phyloP scores from a whole-genome alignment of 2,797 vertebrate genomes.

The Smutsia gigantea region DNA sequence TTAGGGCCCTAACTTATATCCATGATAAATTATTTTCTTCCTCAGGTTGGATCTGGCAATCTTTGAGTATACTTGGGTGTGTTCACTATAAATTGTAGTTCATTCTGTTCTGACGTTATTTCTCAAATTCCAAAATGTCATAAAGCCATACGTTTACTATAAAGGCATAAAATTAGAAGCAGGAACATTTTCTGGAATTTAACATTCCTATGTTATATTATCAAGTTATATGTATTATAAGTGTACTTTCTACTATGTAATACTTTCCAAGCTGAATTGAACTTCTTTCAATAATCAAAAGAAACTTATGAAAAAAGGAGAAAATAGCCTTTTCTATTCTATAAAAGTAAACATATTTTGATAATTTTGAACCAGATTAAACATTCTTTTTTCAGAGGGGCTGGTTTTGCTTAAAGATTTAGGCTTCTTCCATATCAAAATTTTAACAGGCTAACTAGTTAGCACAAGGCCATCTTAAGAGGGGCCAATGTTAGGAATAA shows the following conservation, averaged over 20 bases:
- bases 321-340: neutral
- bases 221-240: neutral
- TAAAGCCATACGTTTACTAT: neutral
- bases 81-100: neutral
- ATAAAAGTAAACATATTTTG: neutral
- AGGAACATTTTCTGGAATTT: conserved; percentile 11
- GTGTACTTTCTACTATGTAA: neutral
- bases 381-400: neutral
- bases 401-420: conserved; percentile 49
- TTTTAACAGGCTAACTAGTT: neutral
- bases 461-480: neutral
- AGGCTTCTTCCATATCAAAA: conserved; percentile 34
- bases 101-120: neutral
- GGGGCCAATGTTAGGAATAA: neutral
- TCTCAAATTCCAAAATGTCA: conserved; percentile 16
- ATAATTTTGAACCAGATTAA: conserved; percentile 29
- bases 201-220: conserved; percentile 12
- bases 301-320: neutral
- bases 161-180: neutral
- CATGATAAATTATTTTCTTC: neutral
- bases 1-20: neutral
- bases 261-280: neutral
- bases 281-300: conserved; percentile 14
- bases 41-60: neutral
- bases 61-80: neutral